Evolutionary conservation across 2,113 vertebrate species (phyloP), one percentile per base, ranked within the genome.

Genomic region (Oophaga pumilio): DNA sequence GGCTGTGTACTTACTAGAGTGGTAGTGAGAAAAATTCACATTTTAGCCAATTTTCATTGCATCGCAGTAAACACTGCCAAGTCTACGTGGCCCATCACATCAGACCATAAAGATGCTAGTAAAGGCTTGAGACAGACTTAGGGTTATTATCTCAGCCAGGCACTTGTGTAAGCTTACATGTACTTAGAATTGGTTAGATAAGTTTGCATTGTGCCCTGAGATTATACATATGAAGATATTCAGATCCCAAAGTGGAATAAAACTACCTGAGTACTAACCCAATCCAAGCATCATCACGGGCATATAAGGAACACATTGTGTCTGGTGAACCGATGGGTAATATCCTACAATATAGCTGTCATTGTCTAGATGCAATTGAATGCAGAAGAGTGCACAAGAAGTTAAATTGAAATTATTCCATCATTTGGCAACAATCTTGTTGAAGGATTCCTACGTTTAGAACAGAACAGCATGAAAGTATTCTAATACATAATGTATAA

Each of bases 191-290:
- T 26, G 18, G 6, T 52, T 10, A 74, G 49, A 26, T 66, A 17
- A 73, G 62, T 84, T 77, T 28, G 49, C 22, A 53, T 53, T 50
- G 74, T 87, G 79, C 68, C 86, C 86, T 87, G 86, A 87, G 86
- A 52, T 82, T 33, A 82, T 81, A 87, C 62, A 53, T 28, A 84
- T 53, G 15, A 53, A 33, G 66, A 56, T 59, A 12, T 24, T 77
- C 26, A 14, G 52, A 78, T 33, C 26, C 20, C 15, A 33, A 28
- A 80, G 56, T 20, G 15, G 77, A 60, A 62, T 81, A 56, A 81
- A 66, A 60, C 69, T 74, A 62, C 68, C 79, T 87, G 86, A 82
- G 86, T 81, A 56, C 77, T 73, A 49, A 82, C 43, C 60, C 28
- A 28, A 33, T 28, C 83, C 71, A 83, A 26, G 43, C 62, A 52